Percentiles rank a stretch among this genome's conserved stretches.
Evolutionary conservation across 2,113 vertebrate species (phyloP).

Genomic region (Pedetes capensis): DNA sequence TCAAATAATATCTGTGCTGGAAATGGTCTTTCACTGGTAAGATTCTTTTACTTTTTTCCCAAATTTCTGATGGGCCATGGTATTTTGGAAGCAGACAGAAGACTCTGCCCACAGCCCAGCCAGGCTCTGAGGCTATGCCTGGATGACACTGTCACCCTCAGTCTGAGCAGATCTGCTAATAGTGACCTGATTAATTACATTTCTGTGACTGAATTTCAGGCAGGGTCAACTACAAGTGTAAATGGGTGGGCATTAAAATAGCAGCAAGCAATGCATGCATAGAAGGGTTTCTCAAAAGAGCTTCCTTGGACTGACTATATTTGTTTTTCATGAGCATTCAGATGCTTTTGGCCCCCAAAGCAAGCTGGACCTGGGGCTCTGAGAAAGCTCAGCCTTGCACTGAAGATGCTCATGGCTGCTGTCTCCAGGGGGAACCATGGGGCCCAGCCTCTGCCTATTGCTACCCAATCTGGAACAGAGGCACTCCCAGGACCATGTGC

Average conservation of each 20-base stretch:
- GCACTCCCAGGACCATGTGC: background rate
- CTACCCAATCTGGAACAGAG: background rate
- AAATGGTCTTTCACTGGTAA: background rate
- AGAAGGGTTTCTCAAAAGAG: constrained; percentile 26
- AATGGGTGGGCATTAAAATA: constrained; percentile 8
- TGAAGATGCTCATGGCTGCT: background rate
- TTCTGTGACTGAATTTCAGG: background rate
- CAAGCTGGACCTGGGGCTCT: background rate
- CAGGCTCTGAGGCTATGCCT: background rate
- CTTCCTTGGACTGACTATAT: background rate
- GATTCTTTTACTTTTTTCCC: background rate
- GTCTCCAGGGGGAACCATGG: constrained; percentile 19
- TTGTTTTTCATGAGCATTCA: background rate
- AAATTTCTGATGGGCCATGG: background rate
- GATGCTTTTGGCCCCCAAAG: background rate
- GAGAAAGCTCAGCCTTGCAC: background rate
- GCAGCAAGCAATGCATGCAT: background rate
- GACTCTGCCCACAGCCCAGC: background rate
- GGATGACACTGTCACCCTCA: background rate
- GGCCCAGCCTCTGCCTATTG: background rate
- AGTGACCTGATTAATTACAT: background rate
- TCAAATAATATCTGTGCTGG: background rate
- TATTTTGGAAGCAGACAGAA: background rate
- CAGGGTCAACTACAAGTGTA: constrained; percentile 8
- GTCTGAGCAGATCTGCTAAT: background rate